Evolutionary conservation across 2,113 vertebrate genomes (phyloP).

Genomic region (Herpailurus yagouaroundi): DNA sequence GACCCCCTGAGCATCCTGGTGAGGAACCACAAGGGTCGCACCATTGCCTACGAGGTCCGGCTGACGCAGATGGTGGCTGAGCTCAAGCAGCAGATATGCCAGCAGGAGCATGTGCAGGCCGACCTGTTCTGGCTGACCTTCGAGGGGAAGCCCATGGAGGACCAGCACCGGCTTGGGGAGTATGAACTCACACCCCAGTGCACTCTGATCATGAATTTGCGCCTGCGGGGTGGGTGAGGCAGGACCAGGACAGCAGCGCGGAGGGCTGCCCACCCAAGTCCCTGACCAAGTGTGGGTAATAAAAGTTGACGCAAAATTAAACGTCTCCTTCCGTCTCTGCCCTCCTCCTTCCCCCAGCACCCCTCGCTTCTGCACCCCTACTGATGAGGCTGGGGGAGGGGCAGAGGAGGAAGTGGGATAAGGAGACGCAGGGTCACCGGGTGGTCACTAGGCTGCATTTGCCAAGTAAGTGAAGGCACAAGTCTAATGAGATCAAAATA

Average conservation of each 20-base stretch:
- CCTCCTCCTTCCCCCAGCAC: neutral
- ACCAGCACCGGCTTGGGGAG: neutral
- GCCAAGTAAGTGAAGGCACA: neutral
- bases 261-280: neutral
- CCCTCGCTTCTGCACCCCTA: neutral
- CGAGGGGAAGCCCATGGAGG: constrained; percentile 59
- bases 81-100: constrained; percentile 57
- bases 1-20: constrained; percentile 57
- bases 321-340: neutral
- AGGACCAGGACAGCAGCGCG: too few species aligned
- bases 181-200: constrained; percentile 8
- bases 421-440: neutral
- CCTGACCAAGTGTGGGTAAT: neutral
- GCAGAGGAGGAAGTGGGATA: neutral
- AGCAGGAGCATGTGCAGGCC: rapidly evolving
- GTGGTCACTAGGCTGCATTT: neutral
- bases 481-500: neutral
- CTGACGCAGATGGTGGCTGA: constrained; percentile 32
- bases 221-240: constrained; percentile 21
- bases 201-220: constrained; percentile 56
- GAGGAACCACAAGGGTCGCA: constrained; percentile 4
- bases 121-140: constrained; percentile 66
- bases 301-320: neutral
- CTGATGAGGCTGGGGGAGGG: neutral
- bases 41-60: neutral